A percentile compares a stretch with the other conserved stretches of the same genome.
phyloP scores from a whole-genome alignment of 2,797 vertebrate genomes.

The Sebastes flavidus region DNA sequence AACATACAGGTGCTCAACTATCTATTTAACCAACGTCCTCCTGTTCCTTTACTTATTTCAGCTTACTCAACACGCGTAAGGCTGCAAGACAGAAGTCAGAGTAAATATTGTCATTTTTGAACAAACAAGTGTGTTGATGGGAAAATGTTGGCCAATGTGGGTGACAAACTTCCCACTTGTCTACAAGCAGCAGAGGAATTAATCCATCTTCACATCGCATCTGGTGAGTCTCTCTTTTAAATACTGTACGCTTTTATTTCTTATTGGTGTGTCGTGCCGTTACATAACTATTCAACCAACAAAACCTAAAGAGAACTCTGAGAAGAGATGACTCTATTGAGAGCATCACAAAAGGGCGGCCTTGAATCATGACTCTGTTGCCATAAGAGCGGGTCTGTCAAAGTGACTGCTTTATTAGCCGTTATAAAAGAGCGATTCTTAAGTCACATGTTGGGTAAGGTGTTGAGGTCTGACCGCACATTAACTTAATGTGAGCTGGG shows the following conservation, averaged over 20 bases:
- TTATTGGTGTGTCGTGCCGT: background rate
- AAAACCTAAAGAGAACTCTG: conserved; percentile 11
- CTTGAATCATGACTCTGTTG: conserved; percentile 57
- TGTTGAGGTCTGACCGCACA: conserved; percentile 22
- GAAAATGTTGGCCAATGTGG: background rate
- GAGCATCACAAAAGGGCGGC: conserved; percentile 40
- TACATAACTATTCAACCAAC: background rate
- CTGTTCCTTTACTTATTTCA: background rate
- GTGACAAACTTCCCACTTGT: conserved; percentile 5
- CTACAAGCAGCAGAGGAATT: background rate
- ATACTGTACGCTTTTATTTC: background rate
- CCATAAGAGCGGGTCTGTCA: conserved; percentile 56
- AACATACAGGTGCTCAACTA: background rate
- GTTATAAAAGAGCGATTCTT: conserved; percentile 56
- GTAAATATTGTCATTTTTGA: conserved; percentile 12
- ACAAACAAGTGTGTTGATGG: background rate
- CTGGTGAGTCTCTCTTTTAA: conserved; percentile 1
- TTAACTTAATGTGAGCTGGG: background rate
- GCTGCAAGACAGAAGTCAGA: background rate
- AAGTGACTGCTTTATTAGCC: conserved; percentile 52
- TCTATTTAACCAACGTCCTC: background rate
- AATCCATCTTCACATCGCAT: conserved; percentile 11
- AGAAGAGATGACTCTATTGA: conserved; percentile 50
- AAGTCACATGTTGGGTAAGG: conserved; percentile 40
- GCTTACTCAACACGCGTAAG: background rate